These are phyloP conservation scores for Bucorvus abyssinicus DNA, from an alignment of 2,797 vertebrate genomes.

Conservation along the genomic window DNA sequence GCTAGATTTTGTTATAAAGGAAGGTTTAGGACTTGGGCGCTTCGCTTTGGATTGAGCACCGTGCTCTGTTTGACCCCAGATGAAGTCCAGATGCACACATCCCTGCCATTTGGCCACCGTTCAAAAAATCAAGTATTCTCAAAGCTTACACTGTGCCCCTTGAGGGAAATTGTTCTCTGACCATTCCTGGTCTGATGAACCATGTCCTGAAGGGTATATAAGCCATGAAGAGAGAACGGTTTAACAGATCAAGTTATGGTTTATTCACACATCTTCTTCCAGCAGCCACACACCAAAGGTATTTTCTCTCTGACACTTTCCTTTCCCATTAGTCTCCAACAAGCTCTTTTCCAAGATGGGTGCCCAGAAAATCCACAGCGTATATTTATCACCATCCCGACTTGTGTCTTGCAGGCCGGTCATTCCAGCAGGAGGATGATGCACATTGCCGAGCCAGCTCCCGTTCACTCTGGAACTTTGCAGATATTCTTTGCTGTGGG, in stretches of 20 bases:
- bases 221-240: constrained; percentile 5
- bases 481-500: neutral
- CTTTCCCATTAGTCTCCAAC: neutral
- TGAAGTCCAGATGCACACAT: neutral
- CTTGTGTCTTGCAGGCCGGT: neutral
- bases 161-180: constrained; percentile 34
- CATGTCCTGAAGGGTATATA: constrained; percentile 15
- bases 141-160: neutral
- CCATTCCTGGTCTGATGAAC: constrained; percentile 27
- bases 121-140: constrained; percentile 48
- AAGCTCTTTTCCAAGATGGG: neutral
- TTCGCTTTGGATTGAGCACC: neutral
- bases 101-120: neutral
- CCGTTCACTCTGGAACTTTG: neutral
- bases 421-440: neutral
- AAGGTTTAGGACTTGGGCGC: neutral
- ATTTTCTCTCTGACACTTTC: neutral
- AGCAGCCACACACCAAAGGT: neutral
- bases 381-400: neutral
- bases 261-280: constrained; percentile 21
- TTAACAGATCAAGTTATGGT: neutral
- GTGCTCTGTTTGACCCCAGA: neutral
- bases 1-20: neutral
- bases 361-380: neutral
- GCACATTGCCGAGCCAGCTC: neutral